Evolutionary conservation across 2,888 invertebrate genomes (phyloP), one percentile per base, ranked within the genome.

Genomic region (Scrobipalpa costella): DNA sequence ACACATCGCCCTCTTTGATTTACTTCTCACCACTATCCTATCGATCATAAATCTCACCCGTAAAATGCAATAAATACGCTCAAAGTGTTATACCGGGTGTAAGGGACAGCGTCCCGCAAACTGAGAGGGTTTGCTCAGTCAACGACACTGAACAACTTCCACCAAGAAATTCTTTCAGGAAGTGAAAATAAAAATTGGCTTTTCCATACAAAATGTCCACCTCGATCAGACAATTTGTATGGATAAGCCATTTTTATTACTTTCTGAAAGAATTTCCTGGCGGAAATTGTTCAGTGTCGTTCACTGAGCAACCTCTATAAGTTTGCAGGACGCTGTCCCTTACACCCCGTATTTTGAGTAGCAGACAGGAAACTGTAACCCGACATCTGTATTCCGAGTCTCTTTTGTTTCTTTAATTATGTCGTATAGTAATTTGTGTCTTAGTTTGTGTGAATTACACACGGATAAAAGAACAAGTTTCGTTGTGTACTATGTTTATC

Each of bases 1-100:
- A 88, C 73, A 77, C 78, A 78, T 76, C 77, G 66, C 66, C 70
- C 75, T 73, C 79, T 85, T 84, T 90, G 90, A 90, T 90, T 88
- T 90, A 88, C 84, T 84, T 84, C 86, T 86, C 87, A 86, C 79
- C 86, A 85, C 77, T 79, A 79, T 74, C 71, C 77, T 75, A 76
- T 73, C 71, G 70, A 72, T 77, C 79, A 77, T 84, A 83, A 80
- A 83, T 83, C 77, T 75, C 76, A 47, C 5, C 61, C 52, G 38
- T 61, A 52, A 52, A 61, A 50, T 52, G 34, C 55, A 34, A 55
- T 34, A 34, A 55, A 55, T 55, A 33, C n/a, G n/a, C 33, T 55
- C n/a, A 55, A 33, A 33, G 27, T 55, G 55, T 33, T 33, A 33
- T 55, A n/a, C n/a, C n/a, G n/a, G n/a, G n/a, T n/a, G n/a, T n/a